Conservation (phyloP, 2,113 vertebrate species). For the Sander vitreus region DNA sequence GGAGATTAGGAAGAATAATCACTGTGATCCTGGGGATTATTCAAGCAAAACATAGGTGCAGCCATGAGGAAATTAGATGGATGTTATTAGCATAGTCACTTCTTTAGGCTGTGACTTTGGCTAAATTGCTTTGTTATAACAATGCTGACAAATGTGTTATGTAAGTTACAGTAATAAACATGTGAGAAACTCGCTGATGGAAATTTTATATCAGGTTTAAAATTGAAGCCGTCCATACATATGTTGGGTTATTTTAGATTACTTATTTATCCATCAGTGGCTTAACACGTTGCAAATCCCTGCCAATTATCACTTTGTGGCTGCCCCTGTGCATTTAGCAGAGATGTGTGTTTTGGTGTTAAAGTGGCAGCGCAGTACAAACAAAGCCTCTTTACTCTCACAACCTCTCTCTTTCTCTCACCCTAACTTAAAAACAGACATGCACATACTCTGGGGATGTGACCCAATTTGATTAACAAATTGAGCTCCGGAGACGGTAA, state of each 20-base stretch:
- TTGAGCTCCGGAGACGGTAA: constrained; percentile 21
- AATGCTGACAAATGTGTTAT: neutral
- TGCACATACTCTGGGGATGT: constrained; percentile 35
- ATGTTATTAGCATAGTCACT: constrained; percentile 20
- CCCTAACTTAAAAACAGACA: constrained; percentile 21
- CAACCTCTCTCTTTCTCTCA: constrained; percentile 24
- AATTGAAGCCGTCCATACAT: neutral
- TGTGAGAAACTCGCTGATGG: neutral
- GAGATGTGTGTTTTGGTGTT: constrained; percentile 44
- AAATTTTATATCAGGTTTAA: constrained; percentile 2
- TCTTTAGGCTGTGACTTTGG: constrained; percentile 2
- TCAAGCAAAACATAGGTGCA: constrained; percentile 46
- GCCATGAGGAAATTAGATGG: constrained; percentile 34
- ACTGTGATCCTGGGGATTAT: constrained; percentile 55
- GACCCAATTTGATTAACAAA: constrained; percentile 57
- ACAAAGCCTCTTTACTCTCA: constrained; percentile 60
- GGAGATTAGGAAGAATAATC: constrained; percentile 64
- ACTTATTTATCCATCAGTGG: constrained; percentile 42
- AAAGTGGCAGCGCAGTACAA: constrained; percentile 30
- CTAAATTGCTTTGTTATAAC: neutral
- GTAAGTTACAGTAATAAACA: neutral
- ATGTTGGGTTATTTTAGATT: constrained; percentile 20
- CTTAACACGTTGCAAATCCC: constrained; percentile 54
- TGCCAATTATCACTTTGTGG: constrained; percentile 48
- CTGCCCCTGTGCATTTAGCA: constrained; percentile 15